Percentiles rank a stretch among this genome's conserved stretches.
phyloP scores from a whole-genome alignment of 2,888 invertebrate species.

The Eutolmus rufibarbis region DNA sequence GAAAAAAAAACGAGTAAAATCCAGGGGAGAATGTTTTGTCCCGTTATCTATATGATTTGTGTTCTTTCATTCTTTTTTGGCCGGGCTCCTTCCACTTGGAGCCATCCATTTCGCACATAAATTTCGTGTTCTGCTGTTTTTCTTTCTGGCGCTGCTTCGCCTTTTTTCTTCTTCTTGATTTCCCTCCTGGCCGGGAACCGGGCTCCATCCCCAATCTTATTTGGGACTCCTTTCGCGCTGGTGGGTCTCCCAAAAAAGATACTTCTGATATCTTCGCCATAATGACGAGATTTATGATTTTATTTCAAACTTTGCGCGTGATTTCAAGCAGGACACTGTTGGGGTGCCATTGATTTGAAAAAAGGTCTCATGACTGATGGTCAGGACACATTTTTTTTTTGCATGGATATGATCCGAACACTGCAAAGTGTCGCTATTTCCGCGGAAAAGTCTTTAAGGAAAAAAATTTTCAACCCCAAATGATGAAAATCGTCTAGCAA shows the following conservation, averaged over 20 bases:
- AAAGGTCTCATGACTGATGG: neutral
- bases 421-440: neutral
- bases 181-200: neutral
- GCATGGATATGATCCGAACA: neutral
- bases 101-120: slow-evolving; percentile 42
- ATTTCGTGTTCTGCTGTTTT: slow-evolving; percentile 16
- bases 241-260: neutral
- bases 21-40: slow-evolving; percentile 52
- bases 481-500: neutral
- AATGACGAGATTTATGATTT: slow-evolving; percentile 29
- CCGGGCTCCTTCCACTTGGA: slow-evolving; percentile 20
- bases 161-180: slow-evolving; percentile 22
- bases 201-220: neutral
- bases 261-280: slow-evolving; percentile 19
- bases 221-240: slow-evolving; percentile 3
- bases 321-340: neutral
- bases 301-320: slow-evolving; percentile 19
- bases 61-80: slow-evolving; percentile 52
- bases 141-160: slow-evolving; percentile 1
- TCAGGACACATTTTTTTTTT: neutral
- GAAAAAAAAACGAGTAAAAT: slow-evolving; percentile 18
- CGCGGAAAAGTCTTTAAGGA: neutral
- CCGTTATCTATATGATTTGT: slow-evolving; percentile 63
- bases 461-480: neutral
- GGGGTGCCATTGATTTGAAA: neutral